Evolutionary conservation across 1,140 invertebrate genomes (phyloP).

Genomic region (Drosophila truncata): DNA sequence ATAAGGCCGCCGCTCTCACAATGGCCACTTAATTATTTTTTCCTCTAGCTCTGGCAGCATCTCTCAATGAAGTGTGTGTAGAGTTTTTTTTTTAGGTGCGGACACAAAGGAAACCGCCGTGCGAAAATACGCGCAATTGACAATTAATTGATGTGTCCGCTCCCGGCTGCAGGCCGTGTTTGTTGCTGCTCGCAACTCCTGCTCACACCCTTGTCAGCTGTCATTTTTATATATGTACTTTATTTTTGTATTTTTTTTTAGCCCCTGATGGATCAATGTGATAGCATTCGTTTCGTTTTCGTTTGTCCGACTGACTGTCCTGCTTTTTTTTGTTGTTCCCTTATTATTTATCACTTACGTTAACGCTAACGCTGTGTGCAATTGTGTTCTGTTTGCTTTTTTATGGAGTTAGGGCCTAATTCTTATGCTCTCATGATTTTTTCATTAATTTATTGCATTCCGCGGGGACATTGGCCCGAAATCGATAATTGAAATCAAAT

Average conservation of each 20-base stretch:
- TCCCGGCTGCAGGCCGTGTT: conserved; percentile 37
- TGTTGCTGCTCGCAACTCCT: conserved; percentile 36
- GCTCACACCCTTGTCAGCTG: conserved; percentile 83
- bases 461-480: conserved; percentile 47
- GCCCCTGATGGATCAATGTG: conserved; percentile 64
- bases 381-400: conserved; percentile 60
- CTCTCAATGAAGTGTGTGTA: conserved; percentile 70
- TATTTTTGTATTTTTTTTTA: conserved; percentile 31
- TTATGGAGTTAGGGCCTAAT: conserved; percentile 49
- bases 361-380: conserved; percentile 25
- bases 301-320: conserved; percentile 38
- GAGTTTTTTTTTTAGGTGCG: conserved; percentile 36
- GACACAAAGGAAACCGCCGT: conserved; percentile 78
- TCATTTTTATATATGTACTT: conserved; percentile 59
- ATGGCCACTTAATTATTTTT: conserved; percentile 82
- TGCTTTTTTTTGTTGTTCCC: conserved; percentile 55
- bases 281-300: conserved; percentile 40
- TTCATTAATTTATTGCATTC: conserved; percentile 77
- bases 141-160: conserved; percentile 84
- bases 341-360: conserved; percentile 76
- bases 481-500: conserved; percentile 55
- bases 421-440: conserved; percentile 79
- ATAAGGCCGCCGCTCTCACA: conserved; percentile 61
- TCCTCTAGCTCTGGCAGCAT: conserved; percentile 34
- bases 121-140: conserved; percentile 83